Base-by-base conservation (phyloP, 2,888 invertebrate species). In the Beris morrisii region DNA sequence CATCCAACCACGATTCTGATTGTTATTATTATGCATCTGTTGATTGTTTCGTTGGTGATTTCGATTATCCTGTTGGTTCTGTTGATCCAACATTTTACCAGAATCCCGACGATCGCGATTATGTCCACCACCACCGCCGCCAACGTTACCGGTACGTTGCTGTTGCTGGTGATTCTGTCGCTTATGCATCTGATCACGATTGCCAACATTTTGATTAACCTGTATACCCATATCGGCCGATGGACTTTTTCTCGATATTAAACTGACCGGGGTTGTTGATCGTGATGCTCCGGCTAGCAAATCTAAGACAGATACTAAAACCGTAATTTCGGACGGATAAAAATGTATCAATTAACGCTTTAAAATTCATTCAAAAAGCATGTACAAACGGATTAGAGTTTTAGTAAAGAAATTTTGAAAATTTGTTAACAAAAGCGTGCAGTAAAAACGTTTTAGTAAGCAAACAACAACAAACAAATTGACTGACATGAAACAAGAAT, bases 211-310 rank as follows among this genome's bases (percentile, higher is more conserved):
- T 71, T 77, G 75, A 71, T 75, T 75, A 45, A 84, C 90, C 82
- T 93, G 93, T 54, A 90, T 88, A 70, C 90, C 89, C 81, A 93
- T 91, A 79, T 95, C 95, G 72, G 88, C 87, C 2, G 93, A 92
- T 61, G 93, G 92, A 73, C 93, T 93, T 81, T 92, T 93, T 75
- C 92, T 86, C 70, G 87, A 87, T 45, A 84, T 82, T 45, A 87
- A 83, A 69, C 90, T 88, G 5, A 89, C 89, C 9, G 93, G 93
- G 1, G 93, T 92, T 66, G 89, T 89, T 63, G 92, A 91, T 65
- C 93, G 86, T n/a, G 91, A 92, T 52, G 84, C 81, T 74, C 83
- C 83, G 72, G 81, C 79, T 70, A 82, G 78, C 76, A 82, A 81
- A 75, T 83, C 83, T 79, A 83, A 76, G 77, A 82, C 78, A 68